Evolutionary conservation across 2,797 vertebrate species (phyloP), one percentile per base, ranked within the genome.

Genomic region (Fistularia tabacaria): DNA sequence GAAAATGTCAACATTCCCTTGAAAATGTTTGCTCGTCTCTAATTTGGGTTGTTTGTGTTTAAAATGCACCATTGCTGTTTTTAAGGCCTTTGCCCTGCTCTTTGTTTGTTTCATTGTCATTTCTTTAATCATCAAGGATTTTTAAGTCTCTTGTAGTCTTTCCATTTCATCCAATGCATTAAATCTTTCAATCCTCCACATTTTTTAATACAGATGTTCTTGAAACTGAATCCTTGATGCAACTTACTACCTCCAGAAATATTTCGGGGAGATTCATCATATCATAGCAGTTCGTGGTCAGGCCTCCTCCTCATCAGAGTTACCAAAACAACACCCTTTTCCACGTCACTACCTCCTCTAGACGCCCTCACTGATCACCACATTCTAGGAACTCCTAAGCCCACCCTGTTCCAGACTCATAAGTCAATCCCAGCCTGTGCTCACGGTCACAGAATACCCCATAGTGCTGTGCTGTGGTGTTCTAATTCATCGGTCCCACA

Each of bases 11-110:
- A 25, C 25, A 25, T 25, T 25, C 25, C 25, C 2, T 25, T 25
- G 25, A 25, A 25, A 25, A 25, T 5, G 25, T 25, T 45, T 45
- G 43, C 38, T 12, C 0, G 52, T 7, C 50, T 72, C 45, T 62
- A 9, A 36, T 10, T 59, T 15, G 37, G 54, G 62, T 58, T 11
- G 12, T 9, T n/a, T 43, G 39, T 6, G 36, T 54, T 54, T 14
- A 39, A 52, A 52, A 15, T 67, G 58, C 66, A 64, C 36, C 15
- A 64, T 53, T 71, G 84, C 88, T 90, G 82, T 83, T 85, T 84
- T 87, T 84, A 81, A 58, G 15, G 55, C 59, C 71, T 15, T 0
- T 51, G 69, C 12, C 84, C 76, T 63, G 60, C 54, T 78, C 59
- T 78, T 84, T 46, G 45, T 44, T 69, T 72, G 45, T 49, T 71